Evolutionary conservation across 2,888 invertebrate genomes (phyloP), one percentile per base, ranked within the genome.

Genomic region (Parapristionchus giblindavisi): DNA sequence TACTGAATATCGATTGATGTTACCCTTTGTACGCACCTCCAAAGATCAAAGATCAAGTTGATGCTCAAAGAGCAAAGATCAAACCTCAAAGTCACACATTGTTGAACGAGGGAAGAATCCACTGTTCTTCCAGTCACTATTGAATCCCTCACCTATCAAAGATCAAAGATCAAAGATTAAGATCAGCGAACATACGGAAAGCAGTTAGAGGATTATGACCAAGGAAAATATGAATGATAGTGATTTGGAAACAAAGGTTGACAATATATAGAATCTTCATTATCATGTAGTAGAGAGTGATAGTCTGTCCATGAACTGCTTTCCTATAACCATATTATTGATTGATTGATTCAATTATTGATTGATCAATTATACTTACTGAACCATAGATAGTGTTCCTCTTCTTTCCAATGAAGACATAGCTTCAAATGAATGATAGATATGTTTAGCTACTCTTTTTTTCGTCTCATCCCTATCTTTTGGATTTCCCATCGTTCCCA

Each of bases 221-320:
- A 5, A 87, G 81, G 80, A 86, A 87, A 27, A 78, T 29, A 73
- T 85, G 83, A 63, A 87, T 79, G 51, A 86, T 68, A 65, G 83
- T 72, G 70, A 87, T 76, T 75, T 87, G 85, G 34, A 80, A 72
- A 24, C 85, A 40, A 34, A 85, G 77, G 75, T 86, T 86, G 68
- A 81, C 36, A 8, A 89, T 73, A 79, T 85, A 88, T 34, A 88
- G 75, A 32, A 68, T 36, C 52, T 68, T 68, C 68, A 68, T 68
- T 51, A 38, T 36, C 27, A 68, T 52, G 52, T 68, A 68, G 68
- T 68, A 68, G 27, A 68, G 68, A 2, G 68, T 68, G 52, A 68
- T 52, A 38, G 68, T 68, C 52, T 68, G 68, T 11, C 68, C 68
- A 27, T 68, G 68, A 1, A 52, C 51, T n/a, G 52, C 6, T 1